Evolutionary conservation across 2,797 vertebrate genomes (phyloP).

Genomic region (Avahi laniger): DNA sequence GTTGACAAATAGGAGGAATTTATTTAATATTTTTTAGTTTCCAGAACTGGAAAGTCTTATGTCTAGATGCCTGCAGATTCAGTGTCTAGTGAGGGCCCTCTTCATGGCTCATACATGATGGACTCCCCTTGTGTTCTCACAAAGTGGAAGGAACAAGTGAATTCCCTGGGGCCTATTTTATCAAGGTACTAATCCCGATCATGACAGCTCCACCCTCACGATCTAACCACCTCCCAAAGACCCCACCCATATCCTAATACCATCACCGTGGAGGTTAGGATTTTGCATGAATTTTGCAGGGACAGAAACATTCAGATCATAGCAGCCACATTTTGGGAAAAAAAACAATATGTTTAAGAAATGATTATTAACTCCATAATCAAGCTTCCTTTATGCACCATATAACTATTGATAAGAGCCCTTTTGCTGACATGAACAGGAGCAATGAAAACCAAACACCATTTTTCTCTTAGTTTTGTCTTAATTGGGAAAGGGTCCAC

Average conservation of each 20-base stretch:
- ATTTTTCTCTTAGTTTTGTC: background rate
- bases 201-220: background rate
- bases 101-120: background rate
- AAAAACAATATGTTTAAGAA: background rate
- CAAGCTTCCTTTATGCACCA: background rate
- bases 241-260: accelerated
- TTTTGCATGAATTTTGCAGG: background rate
- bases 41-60: too few relatives aligned
- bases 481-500: background rate
- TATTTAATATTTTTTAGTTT: background rate
- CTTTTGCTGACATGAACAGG: background rate
- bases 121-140: background rate
- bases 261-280: background rate
- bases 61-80: background rate
- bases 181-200: too few relatives aligned
- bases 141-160: background rate
- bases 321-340: background rate
- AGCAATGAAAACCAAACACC: background rate
- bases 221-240: background rate
- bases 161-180: background rate
- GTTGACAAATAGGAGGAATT: background rate
- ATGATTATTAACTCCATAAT: background rate
- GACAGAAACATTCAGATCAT: background rate
- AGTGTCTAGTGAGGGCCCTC: background rate
- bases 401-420: background rate